A percentile compares a stretch with the other conserved stretches of the same genome.
phyloP scores from a whole-genome alignment of 2,888 invertebrate genomes.

The Tetramorium bicarinatum region DNA sequence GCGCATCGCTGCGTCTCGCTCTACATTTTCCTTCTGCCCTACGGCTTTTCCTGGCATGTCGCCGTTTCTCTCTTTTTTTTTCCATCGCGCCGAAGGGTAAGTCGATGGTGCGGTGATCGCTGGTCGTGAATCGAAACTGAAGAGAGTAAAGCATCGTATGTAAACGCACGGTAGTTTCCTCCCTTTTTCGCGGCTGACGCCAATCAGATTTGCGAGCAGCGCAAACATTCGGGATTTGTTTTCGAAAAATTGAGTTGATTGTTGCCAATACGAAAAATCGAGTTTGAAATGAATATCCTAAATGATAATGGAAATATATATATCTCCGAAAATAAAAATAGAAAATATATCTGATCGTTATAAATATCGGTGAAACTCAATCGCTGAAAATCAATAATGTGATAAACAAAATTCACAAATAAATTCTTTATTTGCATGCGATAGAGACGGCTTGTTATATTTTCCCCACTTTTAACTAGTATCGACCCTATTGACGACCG shows the following conservation, averaged over 20 bases:
- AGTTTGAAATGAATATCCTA: slow-evolving; percentile 32
- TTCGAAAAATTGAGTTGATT: slow-evolving; percentile 8
- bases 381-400: neutral
- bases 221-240: slow-evolving; percentile 33
- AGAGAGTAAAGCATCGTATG: slow-evolving; percentile 19
- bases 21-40: slow-evolving; percentile 26
- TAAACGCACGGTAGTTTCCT: slow-evolving; percentile 21
- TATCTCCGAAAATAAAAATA: neutral
- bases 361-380: neutral
- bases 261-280: neutral
- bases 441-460: neutral
- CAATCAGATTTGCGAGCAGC: slow-evolving; percentile 37
- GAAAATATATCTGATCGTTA: neutral
- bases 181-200: slow-evolving; percentile 16
- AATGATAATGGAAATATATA: neutral
- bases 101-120: slow-evolving; percentile 42
- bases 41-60: slow-evolving; percentile 25
- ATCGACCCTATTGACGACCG: neutral
- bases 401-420: neutral
- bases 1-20: slow-evolving; percentile 32
- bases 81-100: slow-evolving; percentile 1
- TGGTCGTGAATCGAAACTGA: slow-evolving; percentile 50
- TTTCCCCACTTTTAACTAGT: neutral
- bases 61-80: slow-evolving; percentile 4
- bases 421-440: neutral